These are phyloP conservation scores for Hylaea fasciaria DNA, from an alignment of 2,888 invertebrate genomes.

Conservation along the genomic window DNA sequence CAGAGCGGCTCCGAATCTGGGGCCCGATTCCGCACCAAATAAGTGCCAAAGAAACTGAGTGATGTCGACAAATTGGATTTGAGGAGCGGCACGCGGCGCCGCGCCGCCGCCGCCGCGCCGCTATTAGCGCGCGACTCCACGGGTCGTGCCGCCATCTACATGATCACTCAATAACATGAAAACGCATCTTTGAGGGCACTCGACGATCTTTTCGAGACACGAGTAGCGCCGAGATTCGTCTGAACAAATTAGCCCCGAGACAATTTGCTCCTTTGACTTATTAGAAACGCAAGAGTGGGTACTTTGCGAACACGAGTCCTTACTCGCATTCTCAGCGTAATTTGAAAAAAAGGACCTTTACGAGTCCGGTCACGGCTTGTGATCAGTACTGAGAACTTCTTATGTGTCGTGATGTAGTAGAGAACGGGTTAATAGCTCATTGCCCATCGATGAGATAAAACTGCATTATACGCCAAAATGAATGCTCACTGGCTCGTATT, in stretches of 20 bases:
- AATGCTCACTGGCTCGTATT: too few species aligned
- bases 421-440: too few species aligned
- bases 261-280: not conserved
- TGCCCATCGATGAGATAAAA: too few species aligned
- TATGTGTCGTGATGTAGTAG: too few species aligned
- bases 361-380: too few species aligned
- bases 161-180: not conserved
- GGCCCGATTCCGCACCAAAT: conserved; percentile 10
- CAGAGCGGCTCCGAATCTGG: conserved; percentile 2
- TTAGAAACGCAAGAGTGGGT: not conserved
- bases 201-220: not conserved
- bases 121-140: not conserved
- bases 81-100: not conserved
- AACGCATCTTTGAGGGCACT: not conserved
- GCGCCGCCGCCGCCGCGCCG: not conserved
- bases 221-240: not conserved
- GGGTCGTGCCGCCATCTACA: not conserved
- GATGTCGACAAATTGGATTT: conserved; percentile 20
- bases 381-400: too few species aligned
- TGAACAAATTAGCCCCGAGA: not conserved
- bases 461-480: too few species aligned
- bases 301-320: not conserved
- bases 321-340: too few species aligned
- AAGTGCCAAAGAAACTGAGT: conserved; percentile 13
- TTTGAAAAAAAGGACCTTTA: too few species aligned